Percentiles rank a stretch among this genome's conserved stretches.
Conservation (phyloP, 1,140 invertebrate genomes). For the Cecropterus lyciades region DNA sequence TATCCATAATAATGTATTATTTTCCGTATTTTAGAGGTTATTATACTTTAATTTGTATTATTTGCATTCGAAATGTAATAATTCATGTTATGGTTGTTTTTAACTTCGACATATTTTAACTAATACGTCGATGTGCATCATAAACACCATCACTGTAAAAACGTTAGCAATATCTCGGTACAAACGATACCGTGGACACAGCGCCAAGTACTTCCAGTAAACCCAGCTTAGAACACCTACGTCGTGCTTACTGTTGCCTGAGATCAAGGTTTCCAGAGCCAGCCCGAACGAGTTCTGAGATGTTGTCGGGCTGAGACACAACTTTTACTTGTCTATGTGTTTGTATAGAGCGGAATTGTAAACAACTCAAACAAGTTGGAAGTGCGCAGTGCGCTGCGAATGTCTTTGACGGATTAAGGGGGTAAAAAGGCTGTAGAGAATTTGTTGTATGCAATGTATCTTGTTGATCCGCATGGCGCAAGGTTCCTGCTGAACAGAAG, state of each 20-base stretch:
- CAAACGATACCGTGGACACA: conserved; percentile 10
- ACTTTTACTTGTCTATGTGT: conserved; percentile 32
- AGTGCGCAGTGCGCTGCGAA: conserved; percentile 16
- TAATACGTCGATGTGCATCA: too few relatives aligned
- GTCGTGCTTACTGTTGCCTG: conserved; percentile 30
- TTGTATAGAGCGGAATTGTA: conserved; percentile 29
- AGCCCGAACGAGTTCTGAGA: conserved; percentile 34
- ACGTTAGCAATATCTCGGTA: too few relatives aligned
- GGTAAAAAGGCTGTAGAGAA: conserved; percentile 10
- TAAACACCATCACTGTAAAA: too few relatives aligned
- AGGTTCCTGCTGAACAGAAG: too few relatives aligned
- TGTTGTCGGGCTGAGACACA: conserved; percentile 28
- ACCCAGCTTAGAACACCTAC: conserved; percentile 33
- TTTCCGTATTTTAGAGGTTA: too few relatives aligned
- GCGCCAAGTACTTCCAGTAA: conserved; percentile 12
- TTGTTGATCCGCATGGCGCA: too few relatives aligned
- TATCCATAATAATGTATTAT: too few relatives aligned
- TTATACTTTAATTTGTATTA: too few relatives aligned
- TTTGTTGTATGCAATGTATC: neutral
- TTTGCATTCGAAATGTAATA: too few relatives aligned
- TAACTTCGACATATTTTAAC: too few relatives aligned
- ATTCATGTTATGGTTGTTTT: too few relatives aligned
- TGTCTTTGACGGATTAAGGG: conserved; percentile 21
- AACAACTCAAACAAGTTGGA: conserved; percentile 29
- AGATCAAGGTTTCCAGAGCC: conserved; percentile 34